Base-by-base conservation (phyloP, 2,113 vertebrate genomes). In the Mastomys coucha region DNA sequence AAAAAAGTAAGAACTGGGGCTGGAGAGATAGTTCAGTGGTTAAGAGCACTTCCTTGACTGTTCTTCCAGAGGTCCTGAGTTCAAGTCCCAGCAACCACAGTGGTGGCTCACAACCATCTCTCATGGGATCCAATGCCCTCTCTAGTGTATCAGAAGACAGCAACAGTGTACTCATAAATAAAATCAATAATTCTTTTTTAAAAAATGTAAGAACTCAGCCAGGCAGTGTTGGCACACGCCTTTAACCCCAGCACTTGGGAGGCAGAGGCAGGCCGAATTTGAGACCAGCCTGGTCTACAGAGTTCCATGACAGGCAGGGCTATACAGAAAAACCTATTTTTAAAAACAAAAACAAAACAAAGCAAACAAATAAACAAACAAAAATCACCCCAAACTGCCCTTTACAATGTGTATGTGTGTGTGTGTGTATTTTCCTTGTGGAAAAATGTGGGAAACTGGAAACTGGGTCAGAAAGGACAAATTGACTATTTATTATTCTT, bases 401-500 rank as follows among this genome's bases (percentile, higher is more conserved):
- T n/a, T 7, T 39, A 72, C 70, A 72, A n/a, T n/a, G 7, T 19
- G n/a, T 20, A 39, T 69, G 45, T 45, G 45, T 45, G 45, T 45
- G 45, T 45, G 45, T 45, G 45, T 45, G 45, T 45, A 5, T 45
- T 3, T 45, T 0, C 12, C 20, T 67, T 67, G 63, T 49, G 28
- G 19, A 60, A 80, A 69, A 63, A 42, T 16, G 56, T 76, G 36
- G 75, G 45, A 87, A 95, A 69, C 19, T 69, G 75, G 45, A 87
- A 95, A 69, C 19, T 69, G 24, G 69, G 92, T 76, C 72, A 94
- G 36, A 45, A 88, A 51, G 72, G 63, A 19, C 81, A 91, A 88
- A 65, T 70, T 24, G 42, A 49, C 36, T 72, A 92, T 78, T 86
- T 72, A 92, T 78, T 86, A 94, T 58, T 88, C n/a, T 84, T 31